Base-by-base conservation (phyloP, 37 sponge, comb jelly and placozoan species). In the Oopsacas minuta region DNA sequence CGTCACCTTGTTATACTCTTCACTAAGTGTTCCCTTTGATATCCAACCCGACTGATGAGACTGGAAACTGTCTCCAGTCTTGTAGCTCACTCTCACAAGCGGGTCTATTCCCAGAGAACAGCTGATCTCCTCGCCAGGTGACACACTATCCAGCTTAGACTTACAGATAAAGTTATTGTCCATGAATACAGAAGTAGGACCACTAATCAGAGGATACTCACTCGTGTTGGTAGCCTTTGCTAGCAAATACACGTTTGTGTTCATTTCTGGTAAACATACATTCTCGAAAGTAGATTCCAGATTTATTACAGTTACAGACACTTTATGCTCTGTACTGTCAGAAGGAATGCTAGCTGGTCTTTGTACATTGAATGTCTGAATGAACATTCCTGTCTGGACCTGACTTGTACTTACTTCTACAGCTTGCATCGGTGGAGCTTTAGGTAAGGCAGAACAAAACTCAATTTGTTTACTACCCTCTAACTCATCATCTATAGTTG, bases 81-180 rank as follows among this genome's bases (percentile, higher is more conserved):
- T 85, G 34, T 36, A 83, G 3, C 23, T 81, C 37, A 85, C 81
- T 30, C 82, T 52, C 23, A 85, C 86, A 23, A 36, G 37, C 36
- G 86, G 86, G 51, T 85, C 86, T 22, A 85, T 81, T 30, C 86
- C 86, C 37, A 85, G 86, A 30, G 86, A 85, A 81, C 86, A 85
- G 23, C 69, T 81, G 35, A 85, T 32, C 81, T 85, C 81, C 51
- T 85, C 86, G 22, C 37, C 37, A 28, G 86, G 86, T 12, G 81
- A 81, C 37, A 85, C 81, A 36, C 81, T 28, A 20, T 81, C 7
- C 17, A 85, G 51, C 3, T n/a, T 81, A 5, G 86, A 81, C 86
- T 85, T 85, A 15, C 81, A 36, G 38, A 85, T 81, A 81, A 85
- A 85, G 86, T 85, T 83, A 17, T 81, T 81, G 25, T 85, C 86